Base-by-base conservation (phyloP, 1,140 invertebrate species). In the Olivierus martensii region DNA sequence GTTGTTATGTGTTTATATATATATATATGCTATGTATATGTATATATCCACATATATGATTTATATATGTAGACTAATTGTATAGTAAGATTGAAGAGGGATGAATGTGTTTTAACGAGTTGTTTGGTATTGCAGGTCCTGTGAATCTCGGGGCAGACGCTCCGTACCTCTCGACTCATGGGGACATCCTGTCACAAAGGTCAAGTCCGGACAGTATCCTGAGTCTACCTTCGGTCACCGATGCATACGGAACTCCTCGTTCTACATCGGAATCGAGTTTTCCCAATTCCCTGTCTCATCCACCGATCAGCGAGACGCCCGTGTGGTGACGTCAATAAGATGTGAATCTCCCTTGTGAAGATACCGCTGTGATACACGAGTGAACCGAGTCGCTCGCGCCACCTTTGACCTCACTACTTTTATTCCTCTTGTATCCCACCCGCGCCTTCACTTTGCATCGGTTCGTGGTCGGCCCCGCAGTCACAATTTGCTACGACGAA, bases 191-290 rank as follows among this genome's bases (percentile, higher is more conserved):
- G 21, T 53, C 51, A 11, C 56, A 57, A 46, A 22, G 56, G 34
- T 57, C 56, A 12, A 57, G 56, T 38, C 56, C 56, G 28, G 56
- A 57, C 42, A 53, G 51, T 22, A 49, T 57, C 41, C 56, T 57
- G 14, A 53, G 51, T 15, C 43, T 57, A 28, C 52, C 56, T 2
- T 57, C 56, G 12, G 47, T 37, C 15, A 37, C 14, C 12, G 56
- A 53, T 37, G 56, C 51, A 3, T 57, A 57, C 39, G 56, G 56
- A 14, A 49, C 54, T 9, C 54, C 54, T 7, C 22, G 54, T 9
- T 56, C 54, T 3, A 46, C 49, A 6, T 56, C 54, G 3, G 54
- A 44, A 38, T 14, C 11, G 44, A 14, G 17, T 14, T 56, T 56
- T 39, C 53, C 48, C 4, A 28, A 18, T 2, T 19, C 14, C 34